phyloP scores from a whole-genome alignment of 2,888 invertebrate species.

The Chorisops tibialis region DNA sequence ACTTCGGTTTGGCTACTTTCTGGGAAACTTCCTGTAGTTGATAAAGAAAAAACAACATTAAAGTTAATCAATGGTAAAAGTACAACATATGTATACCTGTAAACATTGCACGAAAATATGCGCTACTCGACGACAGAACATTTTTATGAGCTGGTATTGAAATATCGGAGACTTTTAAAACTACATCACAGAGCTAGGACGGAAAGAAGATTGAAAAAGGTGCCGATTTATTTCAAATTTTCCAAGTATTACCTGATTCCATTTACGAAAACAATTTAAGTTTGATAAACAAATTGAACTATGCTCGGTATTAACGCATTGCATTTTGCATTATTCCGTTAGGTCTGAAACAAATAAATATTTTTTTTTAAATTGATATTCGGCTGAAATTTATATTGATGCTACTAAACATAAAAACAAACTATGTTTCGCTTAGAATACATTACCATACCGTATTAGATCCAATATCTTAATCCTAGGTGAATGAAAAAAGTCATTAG shows the following conservation, averaged over 20 bases:
- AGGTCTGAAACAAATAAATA: too few relatives aligned
- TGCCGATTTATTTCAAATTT: neutral
- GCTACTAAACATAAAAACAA: too few relatives aligned
- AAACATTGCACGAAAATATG: constrained; percentile 41
- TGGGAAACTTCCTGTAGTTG: constrained; percentile 37
- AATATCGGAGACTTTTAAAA: constrained; percentile 13
- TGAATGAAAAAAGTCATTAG: too few relatives aligned
- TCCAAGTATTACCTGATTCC: constrained; percentile 1
- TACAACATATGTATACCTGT: constrained; percentile 32
- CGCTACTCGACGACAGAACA: constrained; percentile 38
- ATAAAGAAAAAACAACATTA: neutral
- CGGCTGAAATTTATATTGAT: too few relatives aligned
- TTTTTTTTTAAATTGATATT: too few relatives aligned
- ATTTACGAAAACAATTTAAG: neutral
- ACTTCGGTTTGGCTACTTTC: constrained; percentile 39
- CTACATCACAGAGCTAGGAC: constrained; percentile 31
- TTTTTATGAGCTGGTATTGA: constrained; percentile 30
- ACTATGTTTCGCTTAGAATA: too few relatives aligned
- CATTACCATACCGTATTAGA: too few relatives aligned
- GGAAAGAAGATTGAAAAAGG: neutral
- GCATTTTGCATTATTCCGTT: constrained; percentile 1
- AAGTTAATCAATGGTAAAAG: neutral
- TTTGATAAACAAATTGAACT: neutral
- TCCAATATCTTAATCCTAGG: too few relatives aligned
- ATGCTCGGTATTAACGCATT: neutral